A percentile compares a stretch with the other conserved stretches of the same genome.
Evolutionary conservation across 2,888 invertebrate species (phyloP).

Genomic region (Altica lythri): DNA sequence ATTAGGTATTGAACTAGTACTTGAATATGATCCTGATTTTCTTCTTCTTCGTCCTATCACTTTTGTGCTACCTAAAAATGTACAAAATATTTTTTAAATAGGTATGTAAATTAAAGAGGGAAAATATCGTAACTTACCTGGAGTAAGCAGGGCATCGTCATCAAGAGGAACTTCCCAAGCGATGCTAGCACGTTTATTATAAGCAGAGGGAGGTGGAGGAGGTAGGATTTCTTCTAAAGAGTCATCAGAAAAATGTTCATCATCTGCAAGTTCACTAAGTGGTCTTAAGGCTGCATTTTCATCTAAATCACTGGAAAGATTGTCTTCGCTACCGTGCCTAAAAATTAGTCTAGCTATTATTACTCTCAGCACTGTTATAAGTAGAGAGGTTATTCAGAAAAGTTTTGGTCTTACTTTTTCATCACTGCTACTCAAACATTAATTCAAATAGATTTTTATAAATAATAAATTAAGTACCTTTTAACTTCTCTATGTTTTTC

Average conservation of each 20-base stretch:
- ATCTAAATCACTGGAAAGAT: constrained; percentile 53
- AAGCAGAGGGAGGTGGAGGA: constrained; percentile 58
- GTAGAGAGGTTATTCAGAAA: too few relatives aligned
- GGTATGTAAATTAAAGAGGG: not conserved
- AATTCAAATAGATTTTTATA: too few relatives aligned
- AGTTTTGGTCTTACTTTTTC: too few relatives aligned
- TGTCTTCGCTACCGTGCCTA: constrained; percentile 53
- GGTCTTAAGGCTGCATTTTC: constrained; percentile 47
- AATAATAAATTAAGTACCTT: constrained; percentile 58
- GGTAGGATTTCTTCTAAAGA: constrained; percentile 78
- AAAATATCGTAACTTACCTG: constrained; percentile 53
- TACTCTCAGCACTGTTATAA: too few relatives aligned
- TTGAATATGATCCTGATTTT: constrained; percentile 63
- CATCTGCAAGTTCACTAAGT: constrained; percentile 58
- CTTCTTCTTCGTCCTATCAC: constrained; percentile 49
- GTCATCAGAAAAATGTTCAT: constrained; percentile 80
- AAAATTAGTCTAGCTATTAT: too few relatives aligned
- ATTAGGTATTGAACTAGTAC: constrained; percentile 75
- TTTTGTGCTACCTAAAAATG: constrained; percentile 49
- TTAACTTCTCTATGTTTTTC: constrained; percentile 82
- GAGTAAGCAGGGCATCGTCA: constrained; percentile 71
- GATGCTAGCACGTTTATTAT: constrained; percentile 78
- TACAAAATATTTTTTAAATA: not conserved
- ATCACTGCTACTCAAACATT: too few relatives aligned
- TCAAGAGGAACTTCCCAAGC: constrained; percentile 86